A percentile compares a stretch with the other conserved stretches of the same genome.
Conservation (phyloP, 2,888 invertebrate species). For the Cheilosia pagana region DNA sequence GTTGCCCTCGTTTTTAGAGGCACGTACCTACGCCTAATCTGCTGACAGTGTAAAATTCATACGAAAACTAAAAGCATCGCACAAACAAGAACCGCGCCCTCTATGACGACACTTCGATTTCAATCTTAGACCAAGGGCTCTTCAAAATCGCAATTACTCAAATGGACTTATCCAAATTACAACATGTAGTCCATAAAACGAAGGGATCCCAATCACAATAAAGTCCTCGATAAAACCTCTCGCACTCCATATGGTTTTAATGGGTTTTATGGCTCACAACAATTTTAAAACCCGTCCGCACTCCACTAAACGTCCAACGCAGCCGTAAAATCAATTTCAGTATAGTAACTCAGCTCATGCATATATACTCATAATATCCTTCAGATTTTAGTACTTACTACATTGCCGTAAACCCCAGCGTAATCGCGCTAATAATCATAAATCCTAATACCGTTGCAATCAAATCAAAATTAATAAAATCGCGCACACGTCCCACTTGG, state of each 20-base stretch:
- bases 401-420: constrained; percentile 12
- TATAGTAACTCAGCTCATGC: background rate
- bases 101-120: too few species aligned
- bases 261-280: background rate
- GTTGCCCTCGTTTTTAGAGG: too few species aligned
- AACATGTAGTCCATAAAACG: background rate
- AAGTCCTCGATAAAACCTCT: constrained; percentile 15
- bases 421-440: constrained; percentile 51
- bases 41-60: too few species aligned
- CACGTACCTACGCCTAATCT: too few species aligned
- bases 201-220: constrained; percentile 1
- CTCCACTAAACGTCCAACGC: background rate
- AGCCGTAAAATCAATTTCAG: constrained; percentile 27
- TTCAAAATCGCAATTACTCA: background rate
- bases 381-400: constrained; percentile 9
- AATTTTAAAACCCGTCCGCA: constrained; percentile 8
- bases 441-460: constrained; percentile 41
- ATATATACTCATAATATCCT: background rate
- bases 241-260: constrained; percentile 30
- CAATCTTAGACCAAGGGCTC: too few species aligned
- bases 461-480: constrained; percentile 60
- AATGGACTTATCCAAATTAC: background rate
- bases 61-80: too few species aligned
- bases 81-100: background rate
- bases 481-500: constrained; percentile 15